phyloP scores from a whole-genome alignment of 2,113 vertebrate genomes.

The Hystrix cristata region DNA sequence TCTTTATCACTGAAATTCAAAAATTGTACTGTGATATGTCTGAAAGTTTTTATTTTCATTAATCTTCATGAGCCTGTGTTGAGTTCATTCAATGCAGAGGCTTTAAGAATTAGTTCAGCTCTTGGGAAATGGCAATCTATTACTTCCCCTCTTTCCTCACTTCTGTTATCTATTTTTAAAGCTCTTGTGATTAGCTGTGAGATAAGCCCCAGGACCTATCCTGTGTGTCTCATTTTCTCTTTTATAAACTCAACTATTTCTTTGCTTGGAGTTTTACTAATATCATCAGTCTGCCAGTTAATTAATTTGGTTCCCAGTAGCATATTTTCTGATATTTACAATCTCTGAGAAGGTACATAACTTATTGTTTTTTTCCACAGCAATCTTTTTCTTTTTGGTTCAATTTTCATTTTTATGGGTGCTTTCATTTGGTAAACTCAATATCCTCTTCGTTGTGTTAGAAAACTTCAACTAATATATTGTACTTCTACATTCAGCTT shows the following conservation, averaged over 20 bases:
- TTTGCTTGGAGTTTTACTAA: neutral
- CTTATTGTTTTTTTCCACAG: neutral
- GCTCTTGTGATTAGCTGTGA: neutral
- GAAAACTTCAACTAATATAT: neutral
- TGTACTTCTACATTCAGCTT: neutral
- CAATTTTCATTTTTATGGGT: neutral
- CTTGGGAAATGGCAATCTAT: neutral
- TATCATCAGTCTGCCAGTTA: neutral
- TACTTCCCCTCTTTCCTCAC: neutral
- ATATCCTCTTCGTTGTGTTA: neutral
- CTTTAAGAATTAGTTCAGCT: neutral
- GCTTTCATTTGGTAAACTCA: neutral
- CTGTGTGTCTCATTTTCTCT: neutral
- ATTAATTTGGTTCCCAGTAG: neutral
- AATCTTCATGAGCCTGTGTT: neutral
- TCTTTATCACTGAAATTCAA: neutral
- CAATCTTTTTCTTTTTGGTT: neutral
- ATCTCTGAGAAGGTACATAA: neutral
- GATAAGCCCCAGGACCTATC: neutral
- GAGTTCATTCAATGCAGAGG: neutral
- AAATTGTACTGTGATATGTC: neutral
- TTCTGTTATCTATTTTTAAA: constrained; percentile 28
- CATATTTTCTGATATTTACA: neutral
- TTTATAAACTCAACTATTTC: neutral
- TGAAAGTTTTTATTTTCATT: constrained; percentile 22